These are phyloP conservation scores for Silurus asotus DNA, from an alignment of 2,113 vertebrate genomes.

Conservation along the genomic window DNA sequence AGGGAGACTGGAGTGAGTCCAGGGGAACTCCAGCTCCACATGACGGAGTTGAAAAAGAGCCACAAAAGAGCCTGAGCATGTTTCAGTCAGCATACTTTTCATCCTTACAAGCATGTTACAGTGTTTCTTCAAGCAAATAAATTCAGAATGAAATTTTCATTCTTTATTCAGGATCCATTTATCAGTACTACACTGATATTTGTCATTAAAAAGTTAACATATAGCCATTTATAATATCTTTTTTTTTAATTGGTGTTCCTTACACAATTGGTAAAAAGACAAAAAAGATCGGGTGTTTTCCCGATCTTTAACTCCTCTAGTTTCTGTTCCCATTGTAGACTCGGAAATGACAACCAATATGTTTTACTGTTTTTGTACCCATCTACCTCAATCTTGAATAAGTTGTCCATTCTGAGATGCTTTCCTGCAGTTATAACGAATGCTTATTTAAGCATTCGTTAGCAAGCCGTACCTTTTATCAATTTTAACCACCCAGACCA, in stretches of 20 bases:
- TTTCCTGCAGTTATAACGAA: background rate
- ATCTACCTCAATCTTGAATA: background rate
- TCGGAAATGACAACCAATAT: background rate
- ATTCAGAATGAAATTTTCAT: constrained; percentile 1
- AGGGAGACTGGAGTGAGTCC: constrained; percentile 69
- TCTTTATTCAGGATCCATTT: background rate
- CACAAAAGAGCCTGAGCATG: constrained; percentile 35
- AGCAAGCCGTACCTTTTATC: too few relatives aligned
- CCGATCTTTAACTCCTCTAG: background rate
- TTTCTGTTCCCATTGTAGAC: background rate
- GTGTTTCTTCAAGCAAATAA: background rate
- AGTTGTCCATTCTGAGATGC: background rate
- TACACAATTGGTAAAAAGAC: background rate
- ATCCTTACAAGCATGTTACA: constrained; percentile 1
- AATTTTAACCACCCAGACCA: background rate
- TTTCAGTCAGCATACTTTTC: constrained; percentile 41
- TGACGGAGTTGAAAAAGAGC: constrained; percentile 44
- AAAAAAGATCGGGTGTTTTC: background rate
- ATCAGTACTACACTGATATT: background rate
- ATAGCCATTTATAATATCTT: background rate
- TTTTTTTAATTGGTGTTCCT: background rate
- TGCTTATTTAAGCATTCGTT: background rate
- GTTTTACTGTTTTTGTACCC: background rate
- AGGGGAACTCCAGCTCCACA: constrained; percentile 76
- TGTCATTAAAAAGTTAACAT: background rate